Conservation (phyloP, 2,888 invertebrate species). For the Cylindroiulus punctatus region DNA sequence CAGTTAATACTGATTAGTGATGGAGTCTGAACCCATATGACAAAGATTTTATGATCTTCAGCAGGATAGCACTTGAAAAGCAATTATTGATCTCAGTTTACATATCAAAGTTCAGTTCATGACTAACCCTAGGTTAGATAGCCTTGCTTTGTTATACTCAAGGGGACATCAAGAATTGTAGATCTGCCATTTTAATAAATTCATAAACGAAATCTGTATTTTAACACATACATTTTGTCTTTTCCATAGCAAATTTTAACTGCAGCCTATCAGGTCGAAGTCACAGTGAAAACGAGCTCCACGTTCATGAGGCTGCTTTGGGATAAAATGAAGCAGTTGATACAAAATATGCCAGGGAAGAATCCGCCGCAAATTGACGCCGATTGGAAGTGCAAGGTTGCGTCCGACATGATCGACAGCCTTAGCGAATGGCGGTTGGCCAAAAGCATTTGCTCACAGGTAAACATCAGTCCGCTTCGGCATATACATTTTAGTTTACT, state of each 20-base stretch:
- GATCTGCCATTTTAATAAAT: not conserved
- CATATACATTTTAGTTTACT: not conserved
- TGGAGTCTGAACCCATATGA: too few relatives aligned
- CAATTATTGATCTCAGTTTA: too few relatives aligned
- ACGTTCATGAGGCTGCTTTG: slow-evolving; percentile 74
- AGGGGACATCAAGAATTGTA: too few relatives aligned
- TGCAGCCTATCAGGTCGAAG: slow-evolving; percentile 81
- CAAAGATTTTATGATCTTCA: too few relatives aligned
- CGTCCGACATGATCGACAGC: slow-evolving; percentile 76
- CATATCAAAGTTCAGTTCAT: too few relatives aligned
- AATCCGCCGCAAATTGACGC: slow-evolving; percentile 67
- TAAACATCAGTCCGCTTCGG: slow-evolving; percentile 59
- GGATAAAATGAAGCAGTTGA: slow-evolving; percentile 75
- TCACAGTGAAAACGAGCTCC: slow-evolving; percentile 74
- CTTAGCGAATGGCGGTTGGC: slow-evolving; percentile 78
- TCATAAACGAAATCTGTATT: not conserved
- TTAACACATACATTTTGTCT: not conserved
- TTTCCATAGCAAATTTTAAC: slow-evolving; percentile 67
- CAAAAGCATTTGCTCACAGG: slow-evolving; percentile 75
- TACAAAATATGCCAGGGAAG: slow-evolving; percentile 74
- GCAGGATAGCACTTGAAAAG: too few relatives aligned
- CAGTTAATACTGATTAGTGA: too few relatives aligned
- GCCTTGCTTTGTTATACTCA: too few relatives aligned
- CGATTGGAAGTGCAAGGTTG: slow-evolving; percentile 78
- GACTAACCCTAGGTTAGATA: too few relatives aligned